Evolutionary conservation across 2,797 vertebrate genomes (phyloP).

Genomic region (Furcifer pardalis): DNA sequence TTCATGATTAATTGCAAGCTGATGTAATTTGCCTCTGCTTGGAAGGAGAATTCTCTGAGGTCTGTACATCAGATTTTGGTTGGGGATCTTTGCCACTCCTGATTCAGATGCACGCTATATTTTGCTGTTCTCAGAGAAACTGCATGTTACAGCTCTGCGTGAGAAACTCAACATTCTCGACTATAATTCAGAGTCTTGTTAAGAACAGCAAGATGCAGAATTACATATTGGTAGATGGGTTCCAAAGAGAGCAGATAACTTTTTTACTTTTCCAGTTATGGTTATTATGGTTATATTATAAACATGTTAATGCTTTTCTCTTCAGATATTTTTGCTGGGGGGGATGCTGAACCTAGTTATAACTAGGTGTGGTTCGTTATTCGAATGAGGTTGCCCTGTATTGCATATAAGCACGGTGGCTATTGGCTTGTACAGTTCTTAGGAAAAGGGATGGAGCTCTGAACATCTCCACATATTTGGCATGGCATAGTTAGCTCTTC

Average conservation of each 20-base stretch:
- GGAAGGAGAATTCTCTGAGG: background rate
- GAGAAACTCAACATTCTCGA: background rate
- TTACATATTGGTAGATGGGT: background rate
- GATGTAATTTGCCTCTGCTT: background rate
- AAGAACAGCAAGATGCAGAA: background rate
- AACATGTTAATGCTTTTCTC: background rate
- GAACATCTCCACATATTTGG: constrained; percentile 36
- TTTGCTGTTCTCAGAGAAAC: background rate
- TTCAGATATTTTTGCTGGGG: background rate
- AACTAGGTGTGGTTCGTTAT: background rate
- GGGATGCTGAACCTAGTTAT: background rate
- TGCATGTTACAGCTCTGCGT: too few relatives aligned
- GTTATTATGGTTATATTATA: background rate
- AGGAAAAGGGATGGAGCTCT: background rate
- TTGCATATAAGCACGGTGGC: background rate
- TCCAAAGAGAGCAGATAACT: background rate
- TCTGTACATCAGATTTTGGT: background rate
- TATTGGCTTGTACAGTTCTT: background rate
- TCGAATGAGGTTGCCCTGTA: background rate
- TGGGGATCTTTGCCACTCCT: background rate
- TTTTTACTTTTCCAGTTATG: background rate
- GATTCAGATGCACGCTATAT: too few relatives aligned
- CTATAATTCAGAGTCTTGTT: background rate
- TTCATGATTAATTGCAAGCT: too few relatives aligned
- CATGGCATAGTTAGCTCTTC: constrained; percentile 37